These are phyloP conservation scores for Megalops atlanticus DNA, from an alignment of 2,113 vertebrate species.

Conservation along the genomic window DNA sequence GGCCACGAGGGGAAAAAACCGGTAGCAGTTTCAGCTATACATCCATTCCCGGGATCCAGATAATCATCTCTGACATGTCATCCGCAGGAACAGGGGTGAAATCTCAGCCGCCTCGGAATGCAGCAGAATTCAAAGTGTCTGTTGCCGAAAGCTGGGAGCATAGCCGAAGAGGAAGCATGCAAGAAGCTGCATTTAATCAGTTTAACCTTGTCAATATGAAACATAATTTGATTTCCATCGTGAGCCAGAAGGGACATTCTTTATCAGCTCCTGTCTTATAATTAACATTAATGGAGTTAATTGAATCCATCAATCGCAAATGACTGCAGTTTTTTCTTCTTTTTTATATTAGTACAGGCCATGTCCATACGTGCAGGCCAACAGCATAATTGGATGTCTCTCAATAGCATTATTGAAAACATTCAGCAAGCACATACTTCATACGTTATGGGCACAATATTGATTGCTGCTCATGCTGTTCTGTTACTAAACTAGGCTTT, in stretches of 20 bases:
- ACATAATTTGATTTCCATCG: conserved; percentile 23
- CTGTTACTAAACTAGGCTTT: background rate
- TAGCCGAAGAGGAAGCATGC: conserved; percentile 33
- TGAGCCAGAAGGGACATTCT: background rate
- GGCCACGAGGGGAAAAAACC: conserved; percentile 49
- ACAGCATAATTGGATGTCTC: background rate
- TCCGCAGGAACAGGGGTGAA: conserved; percentile 52
- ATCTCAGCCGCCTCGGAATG: conserved; percentile 36
- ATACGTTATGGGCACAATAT: background rate
- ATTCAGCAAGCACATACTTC: background rate
- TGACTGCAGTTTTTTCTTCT: background rate
- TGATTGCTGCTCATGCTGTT: background rate
- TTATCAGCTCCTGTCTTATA: background rate
- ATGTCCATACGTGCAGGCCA: background rate
- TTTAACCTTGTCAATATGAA: conserved; percentile 31
- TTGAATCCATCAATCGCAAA: background rate
- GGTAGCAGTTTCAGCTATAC: conserved; percentile 55
- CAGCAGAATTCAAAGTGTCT: conserved; percentile 27
- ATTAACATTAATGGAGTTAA: conserved; percentile 1
- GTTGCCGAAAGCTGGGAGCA: conserved; percentile 39
- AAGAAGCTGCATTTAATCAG: conserved; percentile 46
- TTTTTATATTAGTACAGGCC: background rate
- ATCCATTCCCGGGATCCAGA: conserved; percentile 55
- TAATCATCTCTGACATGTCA: conserved; percentile 60
- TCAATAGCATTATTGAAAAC: background rate